phyloP scores from a whole-genome alignment of 2,888 invertebrate species.

The Heliconius ismenius region DNA sequence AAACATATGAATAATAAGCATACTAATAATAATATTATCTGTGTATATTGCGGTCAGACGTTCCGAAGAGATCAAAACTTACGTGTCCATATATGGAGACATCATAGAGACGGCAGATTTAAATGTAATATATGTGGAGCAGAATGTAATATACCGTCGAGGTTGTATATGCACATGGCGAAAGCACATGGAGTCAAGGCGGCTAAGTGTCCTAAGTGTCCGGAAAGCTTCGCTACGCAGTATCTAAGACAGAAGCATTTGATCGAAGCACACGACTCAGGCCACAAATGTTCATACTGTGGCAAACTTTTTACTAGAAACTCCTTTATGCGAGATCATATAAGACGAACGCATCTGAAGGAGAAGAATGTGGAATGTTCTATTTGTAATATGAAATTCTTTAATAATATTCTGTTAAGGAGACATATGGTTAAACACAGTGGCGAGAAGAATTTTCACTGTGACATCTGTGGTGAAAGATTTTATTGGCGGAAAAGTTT shows the following conservation, averaged over 20 bases:
- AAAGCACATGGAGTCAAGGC: slow-evolving; percentile 72
- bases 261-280: slow-evolving; percentile 76
- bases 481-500: slow-evolving; percentile 84
- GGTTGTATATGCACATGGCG: slow-evolving; percentile 77
- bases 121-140: slow-evolving; percentile 70
- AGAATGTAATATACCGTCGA: slow-evolving; percentile 73
- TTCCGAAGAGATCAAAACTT: slow-evolving; percentile 74
- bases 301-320: slow-evolving; percentile 70
- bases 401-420: slow-evolving; percentile 69
- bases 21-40: slow-evolving; percentile 74
- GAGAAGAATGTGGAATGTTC: slow-evolving; percentile 74
- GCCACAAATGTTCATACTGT: slow-evolving; percentile 73
- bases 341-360: slow-evolving; percentile 71
- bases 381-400: slow-evolving; percentile 74
- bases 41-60: slow-evolving; percentile 73
- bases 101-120: slow-evolving; percentile 71
- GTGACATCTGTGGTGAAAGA: slow-evolving; percentile 83
- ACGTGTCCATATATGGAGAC: slow-evolving; percentile 73
- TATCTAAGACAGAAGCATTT: slow-evolving; percentile 79
- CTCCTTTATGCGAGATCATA: slow-evolving; percentile 72
- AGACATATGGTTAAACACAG: slow-evolving; percentile 76
- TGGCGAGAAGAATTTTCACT: slow-evolving; percentile 81
- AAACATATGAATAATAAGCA: slow-evolving; percentile 76
- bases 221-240: slow-evolving; percentile 76
- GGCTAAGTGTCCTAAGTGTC: slow-evolving; percentile 72